Base-by-base conservation (phyloP, 2,797 vertebrate species). In the Epinephelus coioides region DNA sequence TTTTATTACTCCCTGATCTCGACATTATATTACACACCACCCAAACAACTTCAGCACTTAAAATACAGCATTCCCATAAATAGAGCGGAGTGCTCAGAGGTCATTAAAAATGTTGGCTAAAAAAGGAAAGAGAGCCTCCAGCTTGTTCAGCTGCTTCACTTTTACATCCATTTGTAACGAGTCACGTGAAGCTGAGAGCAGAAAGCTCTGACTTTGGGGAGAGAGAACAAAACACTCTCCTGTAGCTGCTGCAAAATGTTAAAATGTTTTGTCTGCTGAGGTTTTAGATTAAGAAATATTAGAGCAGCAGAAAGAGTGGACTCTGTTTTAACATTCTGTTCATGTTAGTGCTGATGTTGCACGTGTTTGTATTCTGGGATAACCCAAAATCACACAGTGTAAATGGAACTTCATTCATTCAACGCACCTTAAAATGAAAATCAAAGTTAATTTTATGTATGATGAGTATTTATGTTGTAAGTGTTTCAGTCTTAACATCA, bases 131-230 rank as follows among this genome's bases (percentile, higher is more conserved):
- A 5, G 3, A 7, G 63, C 76, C 77, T 60, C 1, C 0, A 61
- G 68, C 56, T 63, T 8, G 38, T 68, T 76, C 50, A 38, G 68
- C 44, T 49, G 74, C 7, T 78, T 81, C 40, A 61, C 40, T 61
- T 61, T 68, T 49, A 40, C 46, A 73, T 69, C 62, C 57, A 46
- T 79, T 72, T 67, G 61, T 59, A 59, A 70, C 25, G n/a, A 56
- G 13, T 60, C 65, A 51, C 15, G 3, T 47, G 69, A 67, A 76
- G 76, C 27, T n/a, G 4, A 71, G 50, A 68, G 46, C 25, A 63
- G n/a, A 47, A 67, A 70, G 70, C 76, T 67, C 2, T 13, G 46
- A 78, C 76, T 77, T 68, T 8, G 68, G 67, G 66, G 43, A 55
- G 44, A 9, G 49, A 53, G 10, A 65, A 51, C 34, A 53, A 73